Conservation (phyloP, 2,797 vertebrate species). For the Hemibagrus guttatus region DNA sequence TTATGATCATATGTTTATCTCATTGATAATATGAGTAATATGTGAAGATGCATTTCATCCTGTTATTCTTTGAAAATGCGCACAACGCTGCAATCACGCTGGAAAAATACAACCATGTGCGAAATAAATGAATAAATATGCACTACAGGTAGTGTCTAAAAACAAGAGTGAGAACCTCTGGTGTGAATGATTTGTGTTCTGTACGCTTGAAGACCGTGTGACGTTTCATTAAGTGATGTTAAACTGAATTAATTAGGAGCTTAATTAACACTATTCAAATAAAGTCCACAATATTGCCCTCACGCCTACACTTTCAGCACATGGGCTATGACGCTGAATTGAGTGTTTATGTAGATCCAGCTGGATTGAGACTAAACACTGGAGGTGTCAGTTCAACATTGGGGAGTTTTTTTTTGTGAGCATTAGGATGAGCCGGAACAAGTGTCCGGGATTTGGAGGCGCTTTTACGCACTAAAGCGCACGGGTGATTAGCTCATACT, state of each 20-base stretch:
- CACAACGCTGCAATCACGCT: background rate
- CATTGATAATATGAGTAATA: background rate
- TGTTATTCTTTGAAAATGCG: background rate
- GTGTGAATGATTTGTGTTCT: background rate
- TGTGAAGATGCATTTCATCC: background rate
- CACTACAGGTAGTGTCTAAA: background rate
- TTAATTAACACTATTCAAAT: background rate
- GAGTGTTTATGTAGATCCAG: background rate
- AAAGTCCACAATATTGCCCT: background rate
- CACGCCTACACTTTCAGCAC: background rate
- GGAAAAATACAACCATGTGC: background rate
- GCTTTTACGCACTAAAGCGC: conserved; percentile 30
- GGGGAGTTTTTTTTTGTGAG: background rate
- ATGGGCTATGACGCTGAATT: background rate
- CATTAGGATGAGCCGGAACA: conserved; percentile 11
- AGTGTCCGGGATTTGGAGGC: conserved; percentile 20
- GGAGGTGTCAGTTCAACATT: background rate
- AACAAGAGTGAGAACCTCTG: background rate
- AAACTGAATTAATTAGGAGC: background rate
- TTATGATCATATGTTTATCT: background rate
- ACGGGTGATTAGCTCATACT: background rate
- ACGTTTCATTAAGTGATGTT: background rate
- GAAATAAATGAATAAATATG: too few species aligned
- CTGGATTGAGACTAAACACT: background rate
- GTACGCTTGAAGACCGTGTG: background rate